phyloP scores from a whole-genome alignment of 1,140 invertebrate species.

The Daktulosphaira vitifoliae region DNA sequence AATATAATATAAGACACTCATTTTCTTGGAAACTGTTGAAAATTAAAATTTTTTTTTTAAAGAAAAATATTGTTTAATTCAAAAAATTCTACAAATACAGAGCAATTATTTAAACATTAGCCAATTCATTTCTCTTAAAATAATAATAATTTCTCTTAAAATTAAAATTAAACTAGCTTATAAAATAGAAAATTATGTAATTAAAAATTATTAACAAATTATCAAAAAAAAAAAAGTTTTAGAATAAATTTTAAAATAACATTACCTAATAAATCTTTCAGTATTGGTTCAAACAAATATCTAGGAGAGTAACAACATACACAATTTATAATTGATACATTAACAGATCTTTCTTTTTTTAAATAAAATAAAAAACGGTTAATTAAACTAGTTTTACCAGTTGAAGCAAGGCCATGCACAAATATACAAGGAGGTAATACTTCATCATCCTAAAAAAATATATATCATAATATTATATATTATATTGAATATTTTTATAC shows the following conservation, averaged over 20 bases:
- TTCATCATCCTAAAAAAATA: conserved; percentile 30
- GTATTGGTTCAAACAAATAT: conserved; percentile 66
- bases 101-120: too few species aligned
- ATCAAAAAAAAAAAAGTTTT: conserved; percentile 56
- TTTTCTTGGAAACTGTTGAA: too few species aligned
- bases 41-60: too few species aligned
- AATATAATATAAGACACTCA: too few species aligned
- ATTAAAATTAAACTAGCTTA: too few species aligned
- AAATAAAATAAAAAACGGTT: conserved; percentile 47
- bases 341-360: conserved; percentile 51
- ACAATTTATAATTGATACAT: conserved; percentile 63
- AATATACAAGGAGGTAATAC: conserved; percentile 48
- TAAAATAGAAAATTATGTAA: too few species aligned
- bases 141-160: too few species aligned
- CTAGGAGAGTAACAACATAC: conserved; percentile 68
- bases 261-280: conserved; percentile 51
- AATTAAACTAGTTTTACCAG: conserved; percentile 68
- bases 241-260: conserved; percentile 40
- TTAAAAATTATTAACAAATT: background rate
- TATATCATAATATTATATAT: background rate
- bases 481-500: too few species aligned
- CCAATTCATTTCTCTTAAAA: too few species aligned
- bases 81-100: too few species aligned
- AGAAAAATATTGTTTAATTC: too few species aligned
- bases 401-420: conserved; percentile 66